Conservation (phyloP, 1,140 invertebrate species). For the Xylocopa sonorina region DNA sequence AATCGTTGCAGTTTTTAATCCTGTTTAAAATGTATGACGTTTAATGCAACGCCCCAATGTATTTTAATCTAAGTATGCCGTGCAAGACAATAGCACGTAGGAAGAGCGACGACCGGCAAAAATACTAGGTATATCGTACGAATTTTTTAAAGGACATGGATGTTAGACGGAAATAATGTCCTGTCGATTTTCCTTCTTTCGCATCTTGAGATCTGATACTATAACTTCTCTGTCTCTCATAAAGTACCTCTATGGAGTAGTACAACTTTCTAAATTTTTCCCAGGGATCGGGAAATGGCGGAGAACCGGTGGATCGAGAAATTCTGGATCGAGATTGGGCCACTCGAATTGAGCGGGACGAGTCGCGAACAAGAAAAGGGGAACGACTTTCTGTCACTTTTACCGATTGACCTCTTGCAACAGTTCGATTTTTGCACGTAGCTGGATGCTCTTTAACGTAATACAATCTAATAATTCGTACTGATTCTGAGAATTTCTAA, state of each 20-base stretch:
- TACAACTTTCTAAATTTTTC: constrained; percentile 29
- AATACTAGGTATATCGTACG: neutral
- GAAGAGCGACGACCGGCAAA: neutral
- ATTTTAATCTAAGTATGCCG: neutral
- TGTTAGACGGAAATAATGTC: too few relatives aligned
- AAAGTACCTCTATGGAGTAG: too few relatives aligned
- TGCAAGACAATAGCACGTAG: too few relatives aligned
- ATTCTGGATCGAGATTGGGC: constrained; percentile 17
- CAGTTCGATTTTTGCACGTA: neutral
- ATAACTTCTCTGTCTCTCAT: neutral
- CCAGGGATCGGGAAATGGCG: neutral
- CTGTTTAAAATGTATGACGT: neutral
- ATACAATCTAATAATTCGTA: neutral
- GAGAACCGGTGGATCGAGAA: constrained; percentile 42
- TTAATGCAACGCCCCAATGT: neutral
- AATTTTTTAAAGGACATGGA: neutral
- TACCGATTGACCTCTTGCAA: neutral
- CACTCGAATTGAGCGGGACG: neutral
- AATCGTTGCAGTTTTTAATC: constrained; percentile 38
- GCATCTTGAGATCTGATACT: neutral
- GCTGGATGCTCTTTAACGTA: too few relatives aligned
- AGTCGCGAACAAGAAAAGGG: neutral
- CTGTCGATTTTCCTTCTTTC: too few relatives aligned
- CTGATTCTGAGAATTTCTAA: neutral
- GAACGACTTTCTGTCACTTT: neutral